phyloP scores from a whole-genome alignment of 2,113 vertebrate genomes.

The Microtus montanus region DNA sequence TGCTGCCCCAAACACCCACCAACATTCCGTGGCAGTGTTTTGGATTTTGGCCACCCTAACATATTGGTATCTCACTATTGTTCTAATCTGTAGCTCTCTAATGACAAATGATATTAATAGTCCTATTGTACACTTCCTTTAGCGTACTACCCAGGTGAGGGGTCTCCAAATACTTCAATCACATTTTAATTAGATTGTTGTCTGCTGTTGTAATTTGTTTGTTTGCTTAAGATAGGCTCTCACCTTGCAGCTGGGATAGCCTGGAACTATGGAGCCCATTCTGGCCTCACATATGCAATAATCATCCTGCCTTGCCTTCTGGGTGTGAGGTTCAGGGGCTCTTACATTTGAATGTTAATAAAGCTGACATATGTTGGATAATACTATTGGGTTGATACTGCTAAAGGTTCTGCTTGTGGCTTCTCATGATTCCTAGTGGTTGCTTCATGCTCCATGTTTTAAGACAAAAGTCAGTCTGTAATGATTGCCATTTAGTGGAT shows the following conservation, averaged over 20 bases:
- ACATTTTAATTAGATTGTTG: background rate
- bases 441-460: background rate
- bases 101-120: background rate
- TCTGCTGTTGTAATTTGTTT: background rate
- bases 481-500: background rate
- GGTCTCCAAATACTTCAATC: background rate
- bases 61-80: background rate
- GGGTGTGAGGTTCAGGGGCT: background rate
- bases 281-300: rapidly evolving
- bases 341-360: background rate
- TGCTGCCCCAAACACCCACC: background rate
- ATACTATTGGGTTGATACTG: background rate
- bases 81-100: background rate
- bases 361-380: background rate
- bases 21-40: background rate
- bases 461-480: background rate
- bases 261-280: background rate
- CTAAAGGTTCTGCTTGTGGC: background rate
- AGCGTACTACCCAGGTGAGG: background rate
- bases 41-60: background rate
- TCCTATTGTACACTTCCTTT: background rate
- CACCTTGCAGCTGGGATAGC: background rate
- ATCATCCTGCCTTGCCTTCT: background rate
- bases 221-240: background rate
- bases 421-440: background rate